Evolutionary conservation across 1,140 invertebrate species (phyloP).

Genomic region (Drosophila carrolli): DNA sequence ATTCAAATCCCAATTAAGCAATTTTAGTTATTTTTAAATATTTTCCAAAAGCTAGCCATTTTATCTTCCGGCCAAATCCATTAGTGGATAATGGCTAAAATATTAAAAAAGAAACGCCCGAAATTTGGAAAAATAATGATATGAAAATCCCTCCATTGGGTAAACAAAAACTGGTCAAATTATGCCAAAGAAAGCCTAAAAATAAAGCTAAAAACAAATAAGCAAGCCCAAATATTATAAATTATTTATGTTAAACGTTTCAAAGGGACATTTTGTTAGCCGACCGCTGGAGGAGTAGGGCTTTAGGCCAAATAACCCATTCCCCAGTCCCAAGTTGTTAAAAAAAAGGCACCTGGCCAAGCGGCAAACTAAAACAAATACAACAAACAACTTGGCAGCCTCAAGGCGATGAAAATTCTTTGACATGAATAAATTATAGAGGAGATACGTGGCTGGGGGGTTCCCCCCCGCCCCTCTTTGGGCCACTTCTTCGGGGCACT

Average conservation of each 20-base stretch:
- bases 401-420: slow-evolving; percentile 77
- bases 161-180: slow-evolving; percentile 44
- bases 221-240: slow-evolving; percentile 54
- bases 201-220: slow-evolving; percentile 26
- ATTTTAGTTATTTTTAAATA: no score
- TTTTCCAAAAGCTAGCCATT: no score
- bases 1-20: no score
- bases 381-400: slow-evolving; percentile 54
- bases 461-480: not conserved
- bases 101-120: slow-evolving; percentile 8
- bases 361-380: slow-evolving; percentile 55
- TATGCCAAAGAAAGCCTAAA: slow-evolving; percentile 27
- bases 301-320: not conserved
- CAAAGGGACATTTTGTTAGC: slow-evolving; percentile 61
- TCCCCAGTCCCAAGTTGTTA: slow-evolving; percentile 1
- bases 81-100: slow-evolving; percentile 9
- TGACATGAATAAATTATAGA: slow-evolving; percentile 76
- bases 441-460: slow-evolving; percentile 17
- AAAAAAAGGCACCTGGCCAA: slow-evolving; percentile 46
- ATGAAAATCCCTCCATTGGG: slow-evolving; percentile 16
- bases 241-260: slow-evolving; percentile 78
- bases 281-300: no score
- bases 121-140: slow-evolving; percentile 27
- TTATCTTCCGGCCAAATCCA: slow-evolving; percentile 16
- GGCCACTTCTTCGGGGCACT: slow-evolving; percentile 24